A percentile compares a stretch with the other conserved stretches of the same genome.
These are phyloP conservation scores for Microtus oregoni DNA, from an alignment of 2,113 vertebrate genomes.

Conservation along the genomic window DNA sequence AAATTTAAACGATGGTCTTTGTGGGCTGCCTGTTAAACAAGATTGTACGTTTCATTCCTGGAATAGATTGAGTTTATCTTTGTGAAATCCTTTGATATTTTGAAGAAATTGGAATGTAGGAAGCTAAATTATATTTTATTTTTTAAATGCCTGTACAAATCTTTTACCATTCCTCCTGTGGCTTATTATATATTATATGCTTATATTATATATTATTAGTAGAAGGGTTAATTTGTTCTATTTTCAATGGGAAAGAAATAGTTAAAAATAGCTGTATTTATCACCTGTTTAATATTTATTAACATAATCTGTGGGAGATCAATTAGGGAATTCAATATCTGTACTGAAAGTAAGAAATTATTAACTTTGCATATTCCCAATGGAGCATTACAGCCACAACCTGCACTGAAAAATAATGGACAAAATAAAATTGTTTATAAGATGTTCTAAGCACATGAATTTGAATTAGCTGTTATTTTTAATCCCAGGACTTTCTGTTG, in stretches of 20 bases:
- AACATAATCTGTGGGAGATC: conserved; percentile 25
- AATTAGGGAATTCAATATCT: conserved; percentile 19
- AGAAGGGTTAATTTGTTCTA: conserved; percentile 29
- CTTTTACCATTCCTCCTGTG: neutral
- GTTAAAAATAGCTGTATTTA: conserved; percentile 39
- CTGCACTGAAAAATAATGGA: conserved; percentile 2
- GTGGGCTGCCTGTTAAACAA: neutral
- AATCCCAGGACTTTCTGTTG: neutral
- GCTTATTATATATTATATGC: neutral
- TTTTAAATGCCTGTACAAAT: conserved; percentile 45
- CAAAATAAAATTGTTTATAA: conserved; percentile 51
- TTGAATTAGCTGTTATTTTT: conserved; percentile 40
- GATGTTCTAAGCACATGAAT: neutral
- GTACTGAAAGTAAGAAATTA: conserved; percentile 41
- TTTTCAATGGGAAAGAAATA: conserved; percentile 26
- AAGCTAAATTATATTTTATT: conserved; percentile 45
- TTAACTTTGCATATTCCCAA: conserved; percentile 42
- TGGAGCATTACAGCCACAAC: neutral
- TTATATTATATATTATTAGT: neutral
- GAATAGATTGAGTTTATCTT: neutral
- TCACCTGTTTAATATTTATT: conserved; percentile 60
- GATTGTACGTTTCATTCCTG: neutral
- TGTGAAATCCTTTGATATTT: conserved; percentile 38
- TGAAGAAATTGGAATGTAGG: conserved; percentile 20
- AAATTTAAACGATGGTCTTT: neutral